These are phyloP conservation scores for Drosophila borealis DNA, from an alignment of 2,888 invertebrate species.

Conservation along the genomic window DNA sequence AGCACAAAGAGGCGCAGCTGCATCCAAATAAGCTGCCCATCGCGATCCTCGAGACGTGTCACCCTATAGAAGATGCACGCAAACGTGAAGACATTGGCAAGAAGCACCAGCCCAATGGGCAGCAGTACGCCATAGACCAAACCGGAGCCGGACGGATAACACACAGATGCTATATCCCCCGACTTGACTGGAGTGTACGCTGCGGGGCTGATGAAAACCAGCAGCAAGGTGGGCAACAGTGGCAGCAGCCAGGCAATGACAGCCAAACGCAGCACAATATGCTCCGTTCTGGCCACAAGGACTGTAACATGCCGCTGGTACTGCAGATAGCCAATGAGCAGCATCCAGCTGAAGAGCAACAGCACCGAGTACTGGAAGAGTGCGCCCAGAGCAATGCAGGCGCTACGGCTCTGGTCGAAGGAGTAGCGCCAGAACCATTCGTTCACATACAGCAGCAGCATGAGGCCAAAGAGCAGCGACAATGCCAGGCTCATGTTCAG, in stretches of 20 bases:
- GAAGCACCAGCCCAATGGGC: conserved; percentile 37
- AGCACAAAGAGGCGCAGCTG: conserved; percentile 28
- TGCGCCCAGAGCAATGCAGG: conserved; percentile 27
- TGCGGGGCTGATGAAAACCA: background rate
- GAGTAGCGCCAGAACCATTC: conserved; percentile 18
- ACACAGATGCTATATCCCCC: conserved; percentile 9
- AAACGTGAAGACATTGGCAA: conserved; percentile 3
- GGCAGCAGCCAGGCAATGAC: conserved; percentile 32
- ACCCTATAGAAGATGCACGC: conserved; percentile 20
- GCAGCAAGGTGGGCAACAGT: conserved; percentile 22
- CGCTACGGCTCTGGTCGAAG: background rate
- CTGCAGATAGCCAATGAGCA: conserved; percentile 38
- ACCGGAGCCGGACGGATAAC: conserved; percentile 38
- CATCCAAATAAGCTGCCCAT: background rate
- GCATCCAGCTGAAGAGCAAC: conserved; percentile 43
- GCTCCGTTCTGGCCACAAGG: background rate
- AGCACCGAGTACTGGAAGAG: conserved; percentile 38
- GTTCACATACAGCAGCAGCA: conserved; percentile 31
- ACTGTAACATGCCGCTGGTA: conserved; percentile 20
- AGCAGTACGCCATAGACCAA: conserved; percentile 28
- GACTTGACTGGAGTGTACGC: conserved; percentile 21
- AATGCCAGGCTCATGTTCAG: conserved; percentile 26
- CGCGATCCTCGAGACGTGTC: conserved; percentile 1
- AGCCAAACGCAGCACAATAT: background rate
- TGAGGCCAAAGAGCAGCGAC: conserved; percentile 22